Percentiles rank a stretch among this genome's conserved stretches.
Evolutionary conservation across 2,113 vertebrate species (phyloP).

Genomic region (Chloropsis hardwickii): DNA sequence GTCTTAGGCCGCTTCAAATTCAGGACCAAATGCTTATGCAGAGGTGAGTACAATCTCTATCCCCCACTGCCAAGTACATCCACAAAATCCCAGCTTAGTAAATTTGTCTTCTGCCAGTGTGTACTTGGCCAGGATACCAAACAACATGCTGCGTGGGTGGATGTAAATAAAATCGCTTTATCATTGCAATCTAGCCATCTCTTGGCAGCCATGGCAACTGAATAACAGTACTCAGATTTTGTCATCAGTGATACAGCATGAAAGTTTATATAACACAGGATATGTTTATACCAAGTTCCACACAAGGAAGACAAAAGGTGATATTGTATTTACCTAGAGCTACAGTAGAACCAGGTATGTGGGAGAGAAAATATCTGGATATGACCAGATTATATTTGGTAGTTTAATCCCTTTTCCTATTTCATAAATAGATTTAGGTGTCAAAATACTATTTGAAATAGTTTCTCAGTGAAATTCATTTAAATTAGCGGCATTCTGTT

Average conservation of each 20-base stretch:
- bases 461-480: background rate
- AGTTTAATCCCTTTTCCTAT: background rate
- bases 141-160: background rate
- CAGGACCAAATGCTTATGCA: background rate
- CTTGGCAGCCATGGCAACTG: conserved; percentile 11
- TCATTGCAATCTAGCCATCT: background rate
- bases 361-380: background rate
- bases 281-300: background rate
- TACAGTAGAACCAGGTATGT: background rate
- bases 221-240: background rate
- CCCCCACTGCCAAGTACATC: background rate
- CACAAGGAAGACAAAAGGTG: background rate
- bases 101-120: background rate
- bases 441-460: background rate
- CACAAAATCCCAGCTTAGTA: background rate
- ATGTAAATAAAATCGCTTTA: conserved; percentile 18
- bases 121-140: background rate
- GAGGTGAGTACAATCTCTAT: background rate
- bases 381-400: background rate
- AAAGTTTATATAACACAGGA: background rate
- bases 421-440: background rate
- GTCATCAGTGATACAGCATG: background rate
- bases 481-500: background rate
- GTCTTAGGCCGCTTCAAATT: background rate
- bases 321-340: background rate